Percentiles rank a stretch among this genome's conserved stretches.
Evolutionary conservation across 2,113 vertebrate genomes (phyloP).

Genomic region (Mus pahari): DNA sequence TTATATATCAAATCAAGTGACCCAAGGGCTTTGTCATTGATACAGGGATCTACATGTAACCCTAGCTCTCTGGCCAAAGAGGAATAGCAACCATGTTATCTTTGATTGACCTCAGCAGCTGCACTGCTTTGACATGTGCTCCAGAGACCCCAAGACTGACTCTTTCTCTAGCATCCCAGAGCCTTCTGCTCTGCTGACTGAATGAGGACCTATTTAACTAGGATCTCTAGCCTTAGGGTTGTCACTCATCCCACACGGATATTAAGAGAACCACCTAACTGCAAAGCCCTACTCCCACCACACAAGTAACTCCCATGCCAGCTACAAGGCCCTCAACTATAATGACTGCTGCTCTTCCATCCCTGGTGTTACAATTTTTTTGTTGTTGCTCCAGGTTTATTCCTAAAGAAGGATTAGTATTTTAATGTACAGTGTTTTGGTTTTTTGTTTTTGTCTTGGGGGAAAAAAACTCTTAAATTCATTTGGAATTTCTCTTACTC

Average conservation of each 20-base stretch:
- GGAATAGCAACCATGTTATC: not conserved
- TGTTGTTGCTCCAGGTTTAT: not conserved
- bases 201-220: not conserved
- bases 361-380: not conserved
- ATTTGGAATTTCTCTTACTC: slow-evolving; percentile 28
- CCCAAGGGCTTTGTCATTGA: not conserved
- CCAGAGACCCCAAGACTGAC: not conserved
- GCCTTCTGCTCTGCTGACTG: not conserved
- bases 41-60: not conserved
- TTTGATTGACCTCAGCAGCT: not conserved
- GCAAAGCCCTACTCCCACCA: not conserved
- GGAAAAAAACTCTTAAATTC: slow-evolving; percentile 28
- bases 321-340: not conserved
- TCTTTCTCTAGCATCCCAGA: not conserved
- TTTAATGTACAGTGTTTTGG: not conserved
- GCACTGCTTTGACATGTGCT: not conserved
- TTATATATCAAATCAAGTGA: not conserved
- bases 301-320: not conserved
- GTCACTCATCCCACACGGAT: not conserved
- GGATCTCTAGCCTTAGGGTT: not conserved
- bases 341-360: not conserved
- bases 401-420: not conserved
- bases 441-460: not conserved
- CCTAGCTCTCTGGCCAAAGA: not conserved
- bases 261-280: not conserved